Evolutionary conservation across 2,888 invertebrate genomes (phyloP).

Genomic region (Drosophila hawaiiensis): DNA sequence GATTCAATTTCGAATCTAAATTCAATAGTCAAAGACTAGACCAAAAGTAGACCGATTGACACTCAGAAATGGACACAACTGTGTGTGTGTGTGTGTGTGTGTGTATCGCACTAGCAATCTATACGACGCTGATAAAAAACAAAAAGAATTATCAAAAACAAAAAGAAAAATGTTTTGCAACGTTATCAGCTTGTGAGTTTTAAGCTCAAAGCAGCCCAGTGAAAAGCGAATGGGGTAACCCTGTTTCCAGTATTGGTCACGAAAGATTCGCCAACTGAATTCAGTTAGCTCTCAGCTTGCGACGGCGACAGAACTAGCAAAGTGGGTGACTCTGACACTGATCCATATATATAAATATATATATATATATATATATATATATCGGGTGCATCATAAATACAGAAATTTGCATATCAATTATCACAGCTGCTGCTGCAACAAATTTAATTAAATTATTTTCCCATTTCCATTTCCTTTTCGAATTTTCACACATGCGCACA

Average conservation of each 20-base stretch:
- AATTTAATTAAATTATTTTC: slow-evolving; percentile 19
- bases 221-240: slow-evolving; percentile 31
- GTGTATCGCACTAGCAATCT: slow-evolving; percentile 7
- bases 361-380: neutral
- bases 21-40: neutral
- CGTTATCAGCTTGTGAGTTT: slow-evolving; percentile 47
- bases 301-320: slow-evolving; percentile 49
- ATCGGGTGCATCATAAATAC: neutral
- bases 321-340: slow-evolving; percentile 23
- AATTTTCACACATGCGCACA: slow-evolving; percentile 80
- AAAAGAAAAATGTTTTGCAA: slow-evolving; percentile 44
- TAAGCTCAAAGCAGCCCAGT: slow-evolving; percentile 31
- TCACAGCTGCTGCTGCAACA: slow-evolving; percentile 10
- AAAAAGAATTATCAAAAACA: slow-evolving; percentile 35
- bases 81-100: neutral
- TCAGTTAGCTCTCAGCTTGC: slow-evolving; percentile 65
- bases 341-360: slow-evolving; percentile 2
- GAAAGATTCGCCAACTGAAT: slow-evolving; percentile 62
- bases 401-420: slow-evolving; percentile 13
- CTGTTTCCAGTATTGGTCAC: slow-evolving; percentile 38
- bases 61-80: neutral
- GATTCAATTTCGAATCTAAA: neutral
- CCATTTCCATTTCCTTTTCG: slow-evolving; percentile 10
- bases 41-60: neutral
- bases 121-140: slow-evolving; percentile 7